Conservation (phyloP, 2,888 invertebrate genomes). For the Hirtodrosophila trivittata region DNA sequence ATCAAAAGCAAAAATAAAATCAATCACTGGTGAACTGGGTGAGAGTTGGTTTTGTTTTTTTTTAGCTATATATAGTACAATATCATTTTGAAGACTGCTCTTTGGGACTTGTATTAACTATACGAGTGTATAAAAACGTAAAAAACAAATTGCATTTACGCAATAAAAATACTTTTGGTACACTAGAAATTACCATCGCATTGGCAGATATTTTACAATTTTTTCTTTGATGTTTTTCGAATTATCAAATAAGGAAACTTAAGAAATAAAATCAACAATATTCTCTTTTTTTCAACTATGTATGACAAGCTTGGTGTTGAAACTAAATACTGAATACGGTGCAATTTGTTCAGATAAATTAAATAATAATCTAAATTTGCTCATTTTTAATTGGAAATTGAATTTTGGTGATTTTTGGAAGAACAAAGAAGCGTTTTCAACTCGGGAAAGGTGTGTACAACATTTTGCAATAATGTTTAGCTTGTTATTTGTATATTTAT, state of each 20-base stretch:
- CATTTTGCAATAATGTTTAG: constrained; percentile 58
- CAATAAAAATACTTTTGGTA: constrained; percentile 72
- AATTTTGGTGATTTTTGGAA: constrained; percentile 34
- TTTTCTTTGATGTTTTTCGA: too few species aligned
- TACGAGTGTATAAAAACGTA: constrained; percentile 49
- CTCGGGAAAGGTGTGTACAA: constrained; percentile 57
- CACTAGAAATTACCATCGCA: constrained; percentile 40
- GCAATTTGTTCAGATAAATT: constrained; percentile 54
- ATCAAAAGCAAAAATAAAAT: constrained; percentile 15
- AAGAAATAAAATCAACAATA: constrained; percentile 9
- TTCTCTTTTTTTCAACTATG: constrained; percentile 6
- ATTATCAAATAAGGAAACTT: too few species aligned
- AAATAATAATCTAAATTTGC: constrained; percentile 50
- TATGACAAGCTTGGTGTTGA: constrained; percentile 52
- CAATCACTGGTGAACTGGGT: constrained; percentile 36
- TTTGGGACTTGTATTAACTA: constrained; percentile 42
- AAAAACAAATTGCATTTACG: constrained; percentile 84
- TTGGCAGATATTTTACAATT: too few species aligned
- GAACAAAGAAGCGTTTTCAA: constrained; percentile 72
- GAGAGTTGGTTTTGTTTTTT: constrained; percentile 27
- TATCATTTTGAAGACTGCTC: constrained; percentile 12
- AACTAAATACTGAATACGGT: too few species aligned
- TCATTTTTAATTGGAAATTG: too few species aligned
- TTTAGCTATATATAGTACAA: constrained; percentile 25
- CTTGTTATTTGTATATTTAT: constrained; percentile 83